phyloP scores from a whole-genome alignment of 2,888 invertebrate species.

The Tipula vernalis region DNA sequence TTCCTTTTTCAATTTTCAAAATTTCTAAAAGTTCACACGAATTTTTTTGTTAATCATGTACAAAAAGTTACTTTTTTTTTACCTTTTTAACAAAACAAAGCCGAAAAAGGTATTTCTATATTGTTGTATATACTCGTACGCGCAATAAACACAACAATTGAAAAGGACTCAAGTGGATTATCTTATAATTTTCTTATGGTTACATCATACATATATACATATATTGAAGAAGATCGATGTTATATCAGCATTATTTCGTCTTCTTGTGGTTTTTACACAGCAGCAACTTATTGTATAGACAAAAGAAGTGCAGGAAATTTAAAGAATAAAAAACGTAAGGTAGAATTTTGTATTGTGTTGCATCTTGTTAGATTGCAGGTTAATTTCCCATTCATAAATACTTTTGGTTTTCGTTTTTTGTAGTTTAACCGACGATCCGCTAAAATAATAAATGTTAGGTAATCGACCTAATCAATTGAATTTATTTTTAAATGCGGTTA shows the following conservation, averaged over 20 bases:
- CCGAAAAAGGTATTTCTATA: background rate
- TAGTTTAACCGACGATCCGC: background rate
- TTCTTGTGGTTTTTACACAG: background rate
- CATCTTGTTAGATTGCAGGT: background rate
- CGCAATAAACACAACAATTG: background rate
- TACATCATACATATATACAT: background rate
- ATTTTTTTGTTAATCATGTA: background rate
- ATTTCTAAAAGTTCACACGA: background rate
- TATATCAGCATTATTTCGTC: background rate
- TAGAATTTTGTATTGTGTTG: background rate
- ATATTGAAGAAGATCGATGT: background rate
- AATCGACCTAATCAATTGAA: background rate
- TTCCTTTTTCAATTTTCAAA: background rate
- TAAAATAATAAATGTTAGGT: background rate
- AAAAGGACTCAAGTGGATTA: background rate
- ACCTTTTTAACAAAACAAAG: background rate
- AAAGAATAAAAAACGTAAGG: background rate
- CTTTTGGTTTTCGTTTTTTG: background rate
- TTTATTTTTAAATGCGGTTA: background rate
- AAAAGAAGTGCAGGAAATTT: background rate
- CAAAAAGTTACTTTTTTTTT: background rate
- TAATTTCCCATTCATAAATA: background rate
- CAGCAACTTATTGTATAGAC: background rate
- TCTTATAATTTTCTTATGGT: background rate
- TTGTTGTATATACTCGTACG: background rate